phyloP scores from a whole-genome alignment of 1,140 invertebrate species.

The Xylocopa sonorina region DNA sequence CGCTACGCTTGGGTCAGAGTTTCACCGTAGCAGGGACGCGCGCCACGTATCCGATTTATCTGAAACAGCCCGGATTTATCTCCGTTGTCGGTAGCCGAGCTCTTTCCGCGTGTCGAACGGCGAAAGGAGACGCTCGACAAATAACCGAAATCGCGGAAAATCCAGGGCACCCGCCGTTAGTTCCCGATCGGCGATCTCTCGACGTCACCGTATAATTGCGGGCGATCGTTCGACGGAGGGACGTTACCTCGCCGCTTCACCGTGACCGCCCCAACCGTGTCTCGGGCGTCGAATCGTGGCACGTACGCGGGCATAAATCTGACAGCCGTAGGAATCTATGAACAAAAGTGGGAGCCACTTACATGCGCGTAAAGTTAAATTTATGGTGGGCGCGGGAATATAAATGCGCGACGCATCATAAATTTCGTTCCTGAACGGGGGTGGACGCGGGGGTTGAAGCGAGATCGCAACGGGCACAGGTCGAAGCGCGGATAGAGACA shows the following conservation, averaged over 20 bases:
- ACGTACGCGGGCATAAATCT: constrained; percentile 73
- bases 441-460: too few relatives aligned
- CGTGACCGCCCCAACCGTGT: constrained; percentile 33
- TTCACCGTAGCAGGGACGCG: too few relatives aligned
- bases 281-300: constrained; percentile 49
- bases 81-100: too few relatives aligned
- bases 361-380: constrained; percentile 75
- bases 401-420: constrained; percentile 76
- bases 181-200: too few relatives aligned
- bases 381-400: constrained; percentile 73
- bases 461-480: not conserved
- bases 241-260: constrained; percentile 5
- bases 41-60: too few relatives aligned
- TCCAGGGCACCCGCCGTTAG: too few relatives aligned
- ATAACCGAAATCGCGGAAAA: too few relatives aligned
- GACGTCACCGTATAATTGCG: not conserved
- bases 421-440: constrained; percentile 65
- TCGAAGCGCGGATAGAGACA: not conserved
- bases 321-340: constrained; percentile 77
- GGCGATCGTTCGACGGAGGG: not conserved
- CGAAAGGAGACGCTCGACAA: too few relatives aligned
- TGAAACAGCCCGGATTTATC: too few relatives aligned
- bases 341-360: constrained; percentile 79
- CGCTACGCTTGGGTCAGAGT: not conserved
- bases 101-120: too few relatives aligned